Evolutionary conservation across 1,140 invertebrate genomes (phyloP).

Genomic region (Zaprionus capensis): DNA sequence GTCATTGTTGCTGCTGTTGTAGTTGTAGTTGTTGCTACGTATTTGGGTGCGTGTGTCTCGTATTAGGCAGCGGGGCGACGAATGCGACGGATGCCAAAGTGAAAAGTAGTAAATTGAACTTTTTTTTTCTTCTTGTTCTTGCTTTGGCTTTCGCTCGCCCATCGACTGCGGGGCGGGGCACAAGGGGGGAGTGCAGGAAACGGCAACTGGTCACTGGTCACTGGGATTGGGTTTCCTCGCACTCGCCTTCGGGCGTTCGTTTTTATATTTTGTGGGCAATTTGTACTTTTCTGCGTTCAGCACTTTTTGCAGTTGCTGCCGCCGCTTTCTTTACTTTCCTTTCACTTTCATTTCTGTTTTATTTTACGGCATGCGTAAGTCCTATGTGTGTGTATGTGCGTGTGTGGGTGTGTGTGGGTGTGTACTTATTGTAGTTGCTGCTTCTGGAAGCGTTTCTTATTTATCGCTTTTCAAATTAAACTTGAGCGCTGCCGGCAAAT

Average conservation of each 20-base stretch:
- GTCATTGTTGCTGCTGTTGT: conserved; percentile 20
- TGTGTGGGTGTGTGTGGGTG: conserved; percentile 39
- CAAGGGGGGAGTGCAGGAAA: neutral
- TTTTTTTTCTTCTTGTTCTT: conserved; percentile 61
- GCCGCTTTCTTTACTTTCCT: conserved; percentile 71
- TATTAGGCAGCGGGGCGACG: conserved; percentile 46
- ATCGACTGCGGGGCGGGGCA: conserved; percentile 30
- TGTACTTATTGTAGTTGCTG: conserved; percentile 56
- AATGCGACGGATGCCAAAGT: conserved; percentile 71
- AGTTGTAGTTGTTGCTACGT: conserved; percentile 23
- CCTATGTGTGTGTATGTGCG: conserved; percentile 9
- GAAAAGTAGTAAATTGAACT: conserved; percentile 84
- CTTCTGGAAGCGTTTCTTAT: conserved; percentile 56
- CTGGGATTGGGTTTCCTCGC: conserved; percentile 35
- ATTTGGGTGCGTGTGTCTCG: conserved; percentile 50
- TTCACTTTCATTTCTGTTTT: conserved; percentile 76
- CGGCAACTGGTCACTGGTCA: conserved; percentile 4
- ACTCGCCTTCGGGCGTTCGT: conserved; percentile 31
- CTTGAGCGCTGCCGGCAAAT: conserved; percentile 59
- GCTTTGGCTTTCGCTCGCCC: conserved; percentile 33
- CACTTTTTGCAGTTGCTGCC: conserved; percentile 71
- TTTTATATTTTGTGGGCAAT: conserved; percentile 82
- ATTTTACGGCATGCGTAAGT: conserved; percentile 42
- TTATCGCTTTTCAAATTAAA: conserved; percentile 82
- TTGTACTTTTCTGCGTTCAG: conserved; percentile 82